Conservation (phyloP, 1,140 invertebrate species). For the Chironomus striatipennis region DNA sequence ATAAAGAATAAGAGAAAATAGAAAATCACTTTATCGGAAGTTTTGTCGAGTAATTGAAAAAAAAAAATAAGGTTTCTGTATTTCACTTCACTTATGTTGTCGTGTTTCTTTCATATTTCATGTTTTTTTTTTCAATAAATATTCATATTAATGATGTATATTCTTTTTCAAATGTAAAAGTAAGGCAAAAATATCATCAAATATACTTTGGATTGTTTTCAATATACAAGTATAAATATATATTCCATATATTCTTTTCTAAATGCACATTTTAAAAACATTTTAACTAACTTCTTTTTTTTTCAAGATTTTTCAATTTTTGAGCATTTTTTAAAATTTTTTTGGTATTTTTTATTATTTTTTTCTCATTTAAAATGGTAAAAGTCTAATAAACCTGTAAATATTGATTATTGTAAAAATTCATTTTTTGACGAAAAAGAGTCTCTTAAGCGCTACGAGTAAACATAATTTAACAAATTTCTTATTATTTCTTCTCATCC, state of each 20-base stretch:
- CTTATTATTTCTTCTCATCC: background rate
- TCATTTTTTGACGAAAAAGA: constrained; percentile 16
- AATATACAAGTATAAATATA: constrained; percentile 20
- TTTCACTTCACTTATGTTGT: background rate
- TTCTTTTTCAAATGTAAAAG: constrained; percentile 20
- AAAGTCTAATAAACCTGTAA: constrained; percentile 23
- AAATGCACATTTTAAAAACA: constrained; percentile 23
- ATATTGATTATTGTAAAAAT: constrained; percentile 24
- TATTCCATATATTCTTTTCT: constrained; percentile 13
- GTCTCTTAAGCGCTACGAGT: constrained; percentile 18
- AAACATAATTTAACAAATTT: constrained; percentile 10
- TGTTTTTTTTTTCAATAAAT: background rate
- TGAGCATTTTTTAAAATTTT: background rate
- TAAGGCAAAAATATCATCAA: constrained; percentile 24
- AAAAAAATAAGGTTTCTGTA: background rate
- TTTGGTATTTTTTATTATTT: constrained; percentile 18
- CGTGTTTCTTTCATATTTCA: background rate
- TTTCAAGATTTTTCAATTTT: constrained; percentile 20
- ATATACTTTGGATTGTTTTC: constrained; percentile 22
- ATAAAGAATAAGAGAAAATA: background rate
- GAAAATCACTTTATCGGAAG: background rate
- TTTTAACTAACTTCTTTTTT: constrained; percentile 17
- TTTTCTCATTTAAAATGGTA: constrained; percentile 21
- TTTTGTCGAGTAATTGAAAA: background rate
- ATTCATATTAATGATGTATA: constrained; percentile 20